Evolutionary conservation across 2,113 vertebrate species (phyloP).

Genomic region (Ciconia stormi): DNA sequence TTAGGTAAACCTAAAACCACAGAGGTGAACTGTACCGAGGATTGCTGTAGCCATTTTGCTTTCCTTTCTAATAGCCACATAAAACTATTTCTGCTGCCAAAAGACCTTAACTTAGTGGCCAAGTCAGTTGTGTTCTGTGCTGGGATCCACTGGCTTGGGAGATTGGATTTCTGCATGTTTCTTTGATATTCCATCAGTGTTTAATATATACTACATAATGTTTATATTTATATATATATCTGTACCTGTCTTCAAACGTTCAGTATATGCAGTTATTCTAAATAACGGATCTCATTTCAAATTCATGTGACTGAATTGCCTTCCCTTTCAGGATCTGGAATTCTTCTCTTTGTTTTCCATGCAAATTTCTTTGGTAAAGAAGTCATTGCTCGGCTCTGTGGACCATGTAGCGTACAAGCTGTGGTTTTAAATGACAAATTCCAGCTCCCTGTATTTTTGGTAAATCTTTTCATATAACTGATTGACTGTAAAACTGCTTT

Average conservation of each 20-base stretch:
- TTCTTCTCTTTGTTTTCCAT: constrained; percentile 95
- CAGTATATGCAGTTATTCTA: not conserved
- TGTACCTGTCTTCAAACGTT: not conserved
- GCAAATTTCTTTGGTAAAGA: constrained; percentile 88
- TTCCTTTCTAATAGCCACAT: not conserved
- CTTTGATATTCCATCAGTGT: not conserved
- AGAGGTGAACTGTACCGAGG: not conserved
- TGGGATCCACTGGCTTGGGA: not conserved
- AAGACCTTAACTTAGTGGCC: not conserved
- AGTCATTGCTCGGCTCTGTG: constrained; percentile 88
- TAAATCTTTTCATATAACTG: constrained; percentile 53
- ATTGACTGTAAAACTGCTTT: not conserved
- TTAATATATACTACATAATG: not conserved
- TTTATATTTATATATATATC: not conserved
- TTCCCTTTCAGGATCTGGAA: constrained; percentile 82
- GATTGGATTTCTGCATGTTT: not conserved
- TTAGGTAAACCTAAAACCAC: not conserved
- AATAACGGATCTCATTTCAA: not conserved
- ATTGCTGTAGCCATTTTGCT: not conserved
- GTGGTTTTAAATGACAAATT: constrained; percentile 97
- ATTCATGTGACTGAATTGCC: not conserved
- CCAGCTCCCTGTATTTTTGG: constrained; percentile 95
- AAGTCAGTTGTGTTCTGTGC: not conserved
- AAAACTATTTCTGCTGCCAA: not conserved
- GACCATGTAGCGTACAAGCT: constrained; percentile 93